phyloP scores from a whole-genome alignment of 2,113 vertebrate genomes.

The Syngnathus floridae region DNA sequence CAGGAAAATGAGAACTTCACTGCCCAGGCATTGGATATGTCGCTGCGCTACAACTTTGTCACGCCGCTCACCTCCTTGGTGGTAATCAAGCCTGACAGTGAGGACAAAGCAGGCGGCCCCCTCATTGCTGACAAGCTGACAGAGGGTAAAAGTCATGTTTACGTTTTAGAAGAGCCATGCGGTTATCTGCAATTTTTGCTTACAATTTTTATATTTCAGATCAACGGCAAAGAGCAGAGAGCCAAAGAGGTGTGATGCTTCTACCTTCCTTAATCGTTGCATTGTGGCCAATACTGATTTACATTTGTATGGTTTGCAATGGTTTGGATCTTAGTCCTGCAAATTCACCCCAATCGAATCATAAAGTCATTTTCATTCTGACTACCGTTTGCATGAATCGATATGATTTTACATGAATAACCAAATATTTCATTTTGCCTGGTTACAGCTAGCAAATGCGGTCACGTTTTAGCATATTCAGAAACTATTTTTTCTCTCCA shows the following conservation, averaged over 20 bases:
- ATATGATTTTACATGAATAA: not conserved
- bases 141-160: conserved; percentile 56
- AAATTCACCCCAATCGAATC: not conserved
- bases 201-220: conserved; percentile 10
- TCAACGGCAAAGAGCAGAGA: conserved; percentile 42
- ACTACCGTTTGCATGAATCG: not conserved
- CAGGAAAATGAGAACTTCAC: conserved; percentile 64
- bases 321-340: not conserved
- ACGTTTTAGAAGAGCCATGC: too few relatives aligned
- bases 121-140: conserved; percentile 81
- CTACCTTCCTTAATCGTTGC: not conserved
- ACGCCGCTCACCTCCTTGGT: conserved; percentile 92
- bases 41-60: conserved; percentile 82
- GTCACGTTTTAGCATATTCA: too few relatives aligned
- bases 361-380: not conserved
- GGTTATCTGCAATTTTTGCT: too few relatives aligned
- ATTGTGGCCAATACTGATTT: not conserved
- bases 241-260: not conserved
- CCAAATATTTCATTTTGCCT: too few relatives aligned
- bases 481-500: too few relatives aligned
- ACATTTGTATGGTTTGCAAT: not conserved
- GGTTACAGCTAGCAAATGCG: too few relatives aligned
- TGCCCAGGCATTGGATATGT: conserved; percentile 72
- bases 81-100: conserved; percentile 76
- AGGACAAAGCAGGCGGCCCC: conserved; percentile 21